A percentile compares a stretch with the other conserved stretches of the same genome.
These are phyloP conservation scores for Montipora sp. DNA, from an alignment of 64 coral and sea anemone species.

Conservation along the genomic window DNA sequence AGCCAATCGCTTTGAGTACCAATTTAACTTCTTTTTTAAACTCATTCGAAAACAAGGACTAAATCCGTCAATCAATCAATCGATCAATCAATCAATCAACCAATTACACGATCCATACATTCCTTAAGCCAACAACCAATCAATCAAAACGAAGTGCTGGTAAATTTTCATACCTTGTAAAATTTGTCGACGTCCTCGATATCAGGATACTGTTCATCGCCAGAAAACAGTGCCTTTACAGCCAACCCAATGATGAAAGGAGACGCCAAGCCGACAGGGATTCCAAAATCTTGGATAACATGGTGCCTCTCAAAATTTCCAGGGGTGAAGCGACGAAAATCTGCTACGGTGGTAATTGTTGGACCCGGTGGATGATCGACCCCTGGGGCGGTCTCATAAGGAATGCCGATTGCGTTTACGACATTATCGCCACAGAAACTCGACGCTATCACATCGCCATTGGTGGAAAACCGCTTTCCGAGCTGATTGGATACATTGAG, in stretches of 20 bases:
- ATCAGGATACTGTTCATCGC: neutral
- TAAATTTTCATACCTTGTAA: neutral
- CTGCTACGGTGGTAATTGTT: neutral
- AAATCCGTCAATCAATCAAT: too few species aligned
- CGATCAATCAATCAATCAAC: too few species aligned
- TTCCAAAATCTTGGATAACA: constrained; percentile 52
- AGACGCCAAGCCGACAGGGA: neutral
- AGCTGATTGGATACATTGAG: constrained; percentile 18
- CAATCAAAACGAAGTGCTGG: neutral
- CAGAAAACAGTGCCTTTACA: neutral
- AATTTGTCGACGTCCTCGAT: constrained; percentile 2
- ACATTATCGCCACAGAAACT: constrained; percentile 42
- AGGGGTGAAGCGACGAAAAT: constrained; percentile 23
- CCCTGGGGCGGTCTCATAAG: neutral
- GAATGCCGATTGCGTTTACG: constrained; percentile 51
- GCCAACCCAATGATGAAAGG: neutral
- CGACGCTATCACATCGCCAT: constrained; percentile 43
- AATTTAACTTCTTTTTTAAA: too few species aligned
- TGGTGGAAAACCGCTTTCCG: constrained; percentile 43
- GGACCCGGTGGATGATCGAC: constrained; percentile 25
- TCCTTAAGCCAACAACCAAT: too few species aligned
- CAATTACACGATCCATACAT: too few species aligned
- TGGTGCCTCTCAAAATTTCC: neutral
- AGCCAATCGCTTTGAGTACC: too few species aligned
- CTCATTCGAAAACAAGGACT: too few species aligned